Base-by-base conservation (phyloP, 92 coral and sea anemone genomes). In the Ricordea florida region DNA sequence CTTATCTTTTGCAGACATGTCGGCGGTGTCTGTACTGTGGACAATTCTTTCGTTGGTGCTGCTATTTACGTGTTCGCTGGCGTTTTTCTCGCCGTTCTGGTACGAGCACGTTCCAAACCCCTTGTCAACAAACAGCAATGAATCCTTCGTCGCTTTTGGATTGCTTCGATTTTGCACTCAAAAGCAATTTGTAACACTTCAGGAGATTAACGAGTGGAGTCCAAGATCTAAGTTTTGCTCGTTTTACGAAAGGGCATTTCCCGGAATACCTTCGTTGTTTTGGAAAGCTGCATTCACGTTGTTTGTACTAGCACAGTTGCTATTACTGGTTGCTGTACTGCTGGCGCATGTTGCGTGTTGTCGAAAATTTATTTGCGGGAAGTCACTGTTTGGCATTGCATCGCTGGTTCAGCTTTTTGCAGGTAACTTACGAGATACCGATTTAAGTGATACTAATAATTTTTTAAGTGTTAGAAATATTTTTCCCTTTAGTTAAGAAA, bases 71-170 rank as follows among this genome's bases (percentile, higher is more conserved):
- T 79, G 88, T 36, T 68, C 89, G 14, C 48, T 91, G 34, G 89
- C 97, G 22, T 59, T 89, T 0, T 84, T 91, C 62, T 91, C 97
- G 6, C 93, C 97, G 10, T 91, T 84, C 58, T 91, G 97, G 97
- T 85, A 87, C 69, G 97, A 91, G 37, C 76, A 82, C 61, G 47
- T 74, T 5, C 90, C 93, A 17, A 80, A 81, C 55, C 69, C 90
- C 57, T 44, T 78, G 18, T 79, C 85, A 17, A 22, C 82, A 26
- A 78, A 80, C 52, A 87, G 80, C 79, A 84, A 67, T 69, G 78
- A 87, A 49, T 65, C 92, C 14, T 87, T 91, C 59, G 67, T 74
- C 25, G 80, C 97, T 11, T 91, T 91, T 87, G 97, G 97, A 28
- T 73, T 80, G 23, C 66, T 91, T 25, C 33, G 97, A 49, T 91